phyloP scores from a whole-genome alignment of 2,888 invertebrate species.

The Lochmaea capreae region DNA sequence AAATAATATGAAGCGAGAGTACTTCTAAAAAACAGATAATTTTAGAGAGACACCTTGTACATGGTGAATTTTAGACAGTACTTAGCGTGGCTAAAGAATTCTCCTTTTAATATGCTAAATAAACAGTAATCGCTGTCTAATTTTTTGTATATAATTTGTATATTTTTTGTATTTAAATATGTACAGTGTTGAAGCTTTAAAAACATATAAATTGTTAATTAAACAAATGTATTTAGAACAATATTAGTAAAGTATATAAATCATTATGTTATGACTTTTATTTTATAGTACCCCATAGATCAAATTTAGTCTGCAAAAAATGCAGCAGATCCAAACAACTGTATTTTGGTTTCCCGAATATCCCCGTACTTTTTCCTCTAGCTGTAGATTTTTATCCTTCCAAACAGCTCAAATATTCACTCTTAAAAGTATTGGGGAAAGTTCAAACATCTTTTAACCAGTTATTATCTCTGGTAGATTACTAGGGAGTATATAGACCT shows the following conservation, averaged over 20 bases:
- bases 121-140: not conserved
- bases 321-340: no score
- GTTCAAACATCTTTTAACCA: no score
- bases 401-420: no score
- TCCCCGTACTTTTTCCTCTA: no score
- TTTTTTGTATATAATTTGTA: conserved; percentile 33
- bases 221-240: conserved; percentile 28
- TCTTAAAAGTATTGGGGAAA: no score
- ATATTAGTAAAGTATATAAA: conserved; percentile 24
- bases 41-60: no score
- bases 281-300: not conserved
- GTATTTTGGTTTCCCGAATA: no score
- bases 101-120: not conserved
- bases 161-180: conserved; percentile 28
- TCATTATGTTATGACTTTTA: not conserved
- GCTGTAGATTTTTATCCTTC: no score
- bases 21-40: not conserved
- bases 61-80: no score
- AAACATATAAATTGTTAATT: conserved; percentile 34
- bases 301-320: not conserved
- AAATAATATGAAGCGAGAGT: not conserved
- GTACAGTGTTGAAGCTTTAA: conserved; percentile 35
- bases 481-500: no score
- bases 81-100: not conserved
- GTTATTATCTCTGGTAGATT: no score